Base-by-base conservation (phyloP, 2,888 invertebrate species). In the Polymixis flavicincta region DNA sequence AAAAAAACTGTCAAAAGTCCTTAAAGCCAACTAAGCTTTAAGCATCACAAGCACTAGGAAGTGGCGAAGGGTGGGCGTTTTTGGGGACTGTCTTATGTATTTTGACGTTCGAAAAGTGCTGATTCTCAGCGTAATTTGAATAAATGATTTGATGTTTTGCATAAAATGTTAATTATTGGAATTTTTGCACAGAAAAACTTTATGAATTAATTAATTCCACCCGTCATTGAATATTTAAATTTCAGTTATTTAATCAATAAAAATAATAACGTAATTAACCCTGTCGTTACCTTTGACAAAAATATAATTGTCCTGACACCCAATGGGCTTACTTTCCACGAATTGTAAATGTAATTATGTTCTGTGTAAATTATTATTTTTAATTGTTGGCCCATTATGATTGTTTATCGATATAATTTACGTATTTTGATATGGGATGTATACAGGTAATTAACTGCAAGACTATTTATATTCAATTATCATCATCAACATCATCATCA, bases 311-410 rank as follows among this genome's bases (percentile, higher is more conserved):
- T 17, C 4, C 8, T 22, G 42, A 50, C n/a, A 78, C 37, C n/a
- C 55, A 66, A 32, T 13, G 22, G 32, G 52, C 17, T 32, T 13
- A 28, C 17, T 17, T 48, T 48, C 25, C 32, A 17, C 25, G 17
- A 75, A 75, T 42, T 37, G 42, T 74, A 25, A 76, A 48, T 37
- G 25, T 66, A 55, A 66, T 74, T 60, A 70, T 32, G 37, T 55
- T 70, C 50, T 45, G n/a, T 48, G 1, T 54, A n/a, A n/a, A n/a
- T n/a, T n/a, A n/a, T 4, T 13, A 19, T 22, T 59, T 45, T 17
- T 17, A 75, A 32, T 78, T 6, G 22, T 52, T 8, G 19, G 25
- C 37, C 8, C 37, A 42, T 17, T 54, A 25, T 48, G 28, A 55
- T 48, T 37, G 37, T 14, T 57, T 42, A 13, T 42, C 13, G 22